Conservation (phyloP, 1,140 invertebrate species). For the Bombyx mori region ASM3026992v2 NC_085117.1:7780501-7781000, state of each 20-base stretch:
- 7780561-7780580: no score
- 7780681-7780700: no score
- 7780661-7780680: no score
- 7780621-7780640: no score
- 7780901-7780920: slow-evolving; percentile 36
- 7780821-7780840: slow-evolving; percentile 42
- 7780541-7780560: no score
- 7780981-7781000: slow-evolving; percentile 29
- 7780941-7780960: slow-evolving; percentile 60
- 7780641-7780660: no score
- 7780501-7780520: no score
- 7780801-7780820: slow-evolving; percentile 48
- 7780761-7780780: not conserved
- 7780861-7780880: slow-evolving; percentile 26
- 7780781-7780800: slow-evolving; percentile 34
- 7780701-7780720: no score
- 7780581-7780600: no score
- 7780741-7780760: not conserved
- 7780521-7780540: no score
- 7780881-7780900: slow-evolving; percentile 31
- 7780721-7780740: no score
- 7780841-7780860: slow-evolving; percentile 24
- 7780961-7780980: slow-evolving; percentile 30
- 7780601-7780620: no score
- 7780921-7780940: slow-evolving; percentile 42